Evolutionary conservation across 2,888 invertebrate genomes (phyloP).

Genomic region (Sminthurides aquaticus): DNA sequence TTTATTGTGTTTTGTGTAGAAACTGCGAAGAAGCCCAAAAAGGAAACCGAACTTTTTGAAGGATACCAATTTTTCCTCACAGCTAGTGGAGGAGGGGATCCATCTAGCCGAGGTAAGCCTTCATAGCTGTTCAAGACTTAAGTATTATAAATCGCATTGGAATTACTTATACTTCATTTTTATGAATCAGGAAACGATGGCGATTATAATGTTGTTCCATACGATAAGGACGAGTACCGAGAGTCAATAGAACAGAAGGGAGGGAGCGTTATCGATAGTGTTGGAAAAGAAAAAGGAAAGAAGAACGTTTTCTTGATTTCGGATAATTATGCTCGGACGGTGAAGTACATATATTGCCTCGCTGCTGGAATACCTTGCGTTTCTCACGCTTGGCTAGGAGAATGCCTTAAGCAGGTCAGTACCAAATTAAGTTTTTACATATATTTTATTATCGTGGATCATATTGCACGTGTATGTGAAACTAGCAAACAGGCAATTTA

Average conservation of each 20-base stretch:
- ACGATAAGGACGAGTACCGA: conserved; percentile 38
- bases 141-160: no score
- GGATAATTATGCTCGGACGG: conserved; percentile 63
- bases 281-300: conserved; percentile 30
- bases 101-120: conserved; percentile 29
- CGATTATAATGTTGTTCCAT: no score
- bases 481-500: no score
- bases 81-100: conserved; percentile 40
- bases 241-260: conserved; percentile 32
- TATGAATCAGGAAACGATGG: no score
- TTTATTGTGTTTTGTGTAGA: background rate
- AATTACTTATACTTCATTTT: no score
- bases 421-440: background rate
- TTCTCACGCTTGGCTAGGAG: conserved; percentile 64
- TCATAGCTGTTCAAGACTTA: conserved; percentile 4
- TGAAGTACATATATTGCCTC: conserved; percentile 65
- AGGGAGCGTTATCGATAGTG: conserved; percentile 32
- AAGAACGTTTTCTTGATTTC: conserved; percentile 57
- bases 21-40: conserved; percentile 11
- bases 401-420: conserved; percentile 51
- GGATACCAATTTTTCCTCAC: conserved; percentile 41
- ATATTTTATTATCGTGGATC: background rate
- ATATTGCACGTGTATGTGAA: conserved; percentile 1
- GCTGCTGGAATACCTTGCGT: conserved; percentile 60
- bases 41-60: conserved; percentile 29